Base-by-base conservation (phyloP, 2,113 vertebrate genomes). In the Glaucomys volans region DNA sequence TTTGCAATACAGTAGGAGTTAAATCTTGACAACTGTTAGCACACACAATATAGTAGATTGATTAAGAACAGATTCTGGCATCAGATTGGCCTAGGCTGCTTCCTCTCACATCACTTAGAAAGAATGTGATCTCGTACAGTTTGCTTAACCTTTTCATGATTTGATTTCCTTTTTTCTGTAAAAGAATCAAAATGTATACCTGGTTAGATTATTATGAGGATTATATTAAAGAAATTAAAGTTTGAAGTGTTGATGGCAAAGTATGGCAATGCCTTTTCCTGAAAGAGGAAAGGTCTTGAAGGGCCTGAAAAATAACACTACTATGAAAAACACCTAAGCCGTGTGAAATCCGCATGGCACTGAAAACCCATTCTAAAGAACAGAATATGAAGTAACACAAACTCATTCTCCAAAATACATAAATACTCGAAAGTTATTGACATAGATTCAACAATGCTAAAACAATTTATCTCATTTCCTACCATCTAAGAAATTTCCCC, bases 391-490 rank as follows among this genome's bases (percentile, higher is more conserved):
- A 92, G 28, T 8, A 62, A 76, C 69, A 42, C 13, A 81, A 85
- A 32, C 8, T 10, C 79, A 24, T 20, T 30, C n/a, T 18, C 40
- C 20, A 90, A 90, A 90, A 95, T 82, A 75, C 4, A 30, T 50
- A 94, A 77, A 37, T 4, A 59, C 14, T 76, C 6, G 52, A 92
- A 94, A 76, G n/a, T 93, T n/a, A 72, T 13, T 95, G 50, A 82
- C 54, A 84, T 40, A 75, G 90, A 82, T 87, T 89, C 69, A 76
- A 54, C 16, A 77, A 26, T 12, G 91, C 35, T 77, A 62, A 74
- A 96, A 80, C 2, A 86, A 74, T 69, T 89, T 90, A 71, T 89
- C 32, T 93, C n/a, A 86, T 88, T 94, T 92, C 69, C 22, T 85
- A 96, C 20, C 35, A 52, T 95, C 72, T 75, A 74, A 94, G 32